Conservation (phyloP, 1,140 invertebrate genomes). For the Eumeta japonica region DNA sequence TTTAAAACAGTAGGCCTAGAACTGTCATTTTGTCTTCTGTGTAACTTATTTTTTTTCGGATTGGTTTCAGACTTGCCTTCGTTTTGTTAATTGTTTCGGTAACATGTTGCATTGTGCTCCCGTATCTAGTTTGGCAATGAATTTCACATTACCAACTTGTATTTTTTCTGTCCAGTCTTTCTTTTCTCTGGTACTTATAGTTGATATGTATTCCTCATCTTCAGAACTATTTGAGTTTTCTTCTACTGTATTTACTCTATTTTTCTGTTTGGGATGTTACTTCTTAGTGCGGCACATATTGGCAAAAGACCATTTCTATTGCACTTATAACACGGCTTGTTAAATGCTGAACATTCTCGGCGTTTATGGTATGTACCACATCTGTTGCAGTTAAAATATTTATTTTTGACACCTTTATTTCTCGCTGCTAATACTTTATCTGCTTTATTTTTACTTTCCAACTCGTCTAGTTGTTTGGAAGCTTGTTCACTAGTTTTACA, state of each 20-base stretch:
- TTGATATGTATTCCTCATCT: conserved; percentile 11
- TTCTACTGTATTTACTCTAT: too few species aligned
- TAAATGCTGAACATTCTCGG: conserved; percentile 12
- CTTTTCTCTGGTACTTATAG: too few species aligned
- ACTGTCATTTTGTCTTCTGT: conserved; percentile 11
- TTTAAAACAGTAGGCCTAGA: conserved; percentile 6
- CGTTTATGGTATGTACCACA: conserved; percentile 12
- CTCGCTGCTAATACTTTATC: conserved; percentile 6
- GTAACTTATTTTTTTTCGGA: conserved; percentile 10
- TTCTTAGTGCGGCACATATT: too few species aligned
- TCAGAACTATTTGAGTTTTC: conserved; percentile 9
- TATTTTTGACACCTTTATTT: conserved; percentile 9
- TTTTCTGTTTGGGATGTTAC: conserved; percentile 9
- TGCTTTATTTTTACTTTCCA: too few species aligned
- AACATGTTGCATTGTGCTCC: conserved; percentile 11
- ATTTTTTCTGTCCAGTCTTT: too few species aligned
- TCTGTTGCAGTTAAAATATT: conserved; percentile 11
- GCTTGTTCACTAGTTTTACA: too few species aligned
- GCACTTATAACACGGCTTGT: conserved; percentile 11
- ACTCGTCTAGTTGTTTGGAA: too few species aligned
- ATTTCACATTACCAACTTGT: conserved; percentile 7
- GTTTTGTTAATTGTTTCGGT: conserved; percentile 9
- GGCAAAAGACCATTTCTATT: conserved; percentile 10
- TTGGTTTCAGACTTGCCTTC: conserved; percentile 7
- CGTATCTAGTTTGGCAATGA: conserved; percentile 7